Conservation (phyloP, 2,113 vertebrate species). For the Rhinichthys klamathensis region DNA sequence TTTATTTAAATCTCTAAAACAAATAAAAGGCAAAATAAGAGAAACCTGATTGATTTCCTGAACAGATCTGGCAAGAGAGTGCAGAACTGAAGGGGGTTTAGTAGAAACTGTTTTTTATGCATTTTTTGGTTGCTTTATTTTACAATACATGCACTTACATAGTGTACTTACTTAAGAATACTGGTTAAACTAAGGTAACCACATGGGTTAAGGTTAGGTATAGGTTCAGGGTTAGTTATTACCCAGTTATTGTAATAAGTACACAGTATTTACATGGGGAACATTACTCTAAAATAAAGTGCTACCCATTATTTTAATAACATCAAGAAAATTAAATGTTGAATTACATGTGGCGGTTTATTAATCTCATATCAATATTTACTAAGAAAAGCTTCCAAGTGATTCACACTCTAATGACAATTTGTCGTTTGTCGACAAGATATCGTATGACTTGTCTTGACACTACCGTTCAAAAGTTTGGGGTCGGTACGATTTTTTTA, state of each 20-base stretch:
- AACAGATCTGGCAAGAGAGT: not conserved
- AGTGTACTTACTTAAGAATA: no score
- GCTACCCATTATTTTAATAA: not conserved
- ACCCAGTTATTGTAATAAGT: no score
- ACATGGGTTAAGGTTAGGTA: no score
- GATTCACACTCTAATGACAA: not conserved
- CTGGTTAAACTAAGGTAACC: no score
- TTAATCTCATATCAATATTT: not conserved
- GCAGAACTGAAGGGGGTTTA: not conserved
- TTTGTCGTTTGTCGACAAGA: not conserved
- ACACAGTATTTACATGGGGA: no score
- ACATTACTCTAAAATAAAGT: no score
- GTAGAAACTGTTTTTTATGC: not conserved
- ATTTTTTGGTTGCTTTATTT: no score
- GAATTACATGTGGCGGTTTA: not conserved
- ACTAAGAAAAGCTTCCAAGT: not conserved
- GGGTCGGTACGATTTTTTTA: not conserved
- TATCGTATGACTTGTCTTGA: not conserved
- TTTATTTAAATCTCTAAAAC: conserved; percentile 2
- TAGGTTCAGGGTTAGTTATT: no score
- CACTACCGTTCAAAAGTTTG: not conserved
- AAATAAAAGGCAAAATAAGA: not conserved
- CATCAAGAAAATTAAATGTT: not conserved
- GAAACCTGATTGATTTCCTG: not conserved
- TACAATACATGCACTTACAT: no score